A percentile compares a stretch with the other conserved stretches of the same genome.
These are phyloP conservation scores for Donacobius atricapilla DNA, from an alignment of 2,113 vertebrate genomes.

Conservation along the genomic window DNA sequence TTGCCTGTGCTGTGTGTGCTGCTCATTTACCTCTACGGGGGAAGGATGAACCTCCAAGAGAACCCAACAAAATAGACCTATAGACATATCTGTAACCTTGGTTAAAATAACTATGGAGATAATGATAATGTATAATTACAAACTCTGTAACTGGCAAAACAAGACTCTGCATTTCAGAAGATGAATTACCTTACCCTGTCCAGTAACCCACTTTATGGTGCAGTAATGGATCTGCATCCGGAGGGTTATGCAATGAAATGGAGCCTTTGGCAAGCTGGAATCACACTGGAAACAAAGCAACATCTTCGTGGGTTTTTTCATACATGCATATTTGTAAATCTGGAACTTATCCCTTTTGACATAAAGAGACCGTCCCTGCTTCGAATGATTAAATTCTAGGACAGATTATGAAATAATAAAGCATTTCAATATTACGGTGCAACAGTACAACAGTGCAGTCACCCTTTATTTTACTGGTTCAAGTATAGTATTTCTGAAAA, in stretches of 20 bases:
- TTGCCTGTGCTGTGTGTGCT: not conserved
- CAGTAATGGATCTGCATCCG: constrained; percentile 9
- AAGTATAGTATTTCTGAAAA: not conserved
- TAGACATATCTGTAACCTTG: not conserved
- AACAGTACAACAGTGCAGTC: not conserved
- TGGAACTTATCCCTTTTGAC: constrained; percentile 15
- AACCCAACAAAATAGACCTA: not conserved
- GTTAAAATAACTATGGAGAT: constrained; percentile 11
- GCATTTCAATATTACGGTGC: not conserved
- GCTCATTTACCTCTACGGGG: not conserved
- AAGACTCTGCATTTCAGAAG: not conserved
- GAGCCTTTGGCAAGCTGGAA: constrained; percentile 44
- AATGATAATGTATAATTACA: constrained; percentile 15
- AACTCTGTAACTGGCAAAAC: not conserved
- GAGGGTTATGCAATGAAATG: constrained; percentile 24
- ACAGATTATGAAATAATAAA: constrained; percentile 9
- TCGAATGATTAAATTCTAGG: constrained; percentile 22
- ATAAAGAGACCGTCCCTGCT: not conserved
- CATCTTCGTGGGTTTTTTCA: not conserved
- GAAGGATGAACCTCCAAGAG: not conserved
- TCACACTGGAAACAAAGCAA: not conserved
- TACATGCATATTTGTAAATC: constrained; percentile 21
- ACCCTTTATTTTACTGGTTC: not conserved
- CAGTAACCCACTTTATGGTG: not conserved
- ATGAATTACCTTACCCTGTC: constrained; percentile 4